phyloP scores from a whole-genome alignment of 2,888 invertebrate genomes.

The Opisthograptis luteolata region DNA sequence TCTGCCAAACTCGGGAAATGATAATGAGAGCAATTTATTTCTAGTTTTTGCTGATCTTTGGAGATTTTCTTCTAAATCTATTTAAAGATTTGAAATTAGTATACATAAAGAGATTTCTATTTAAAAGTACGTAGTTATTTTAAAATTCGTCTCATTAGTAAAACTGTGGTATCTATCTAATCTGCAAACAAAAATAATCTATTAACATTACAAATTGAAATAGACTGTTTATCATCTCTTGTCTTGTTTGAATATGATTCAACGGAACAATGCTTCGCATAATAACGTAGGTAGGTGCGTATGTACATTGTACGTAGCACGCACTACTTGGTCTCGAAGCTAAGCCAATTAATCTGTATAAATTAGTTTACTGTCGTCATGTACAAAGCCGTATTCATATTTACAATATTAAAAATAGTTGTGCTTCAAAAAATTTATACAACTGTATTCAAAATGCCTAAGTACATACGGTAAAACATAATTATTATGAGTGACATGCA shows the following conservation, averaged over 20 bases:
- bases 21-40: conserved; percentile 70
- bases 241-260: neutral
- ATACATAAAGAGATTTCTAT: too few relatives aligned
- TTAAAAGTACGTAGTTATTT: too few relatives aligned
- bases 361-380: neutral
- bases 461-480: too few relatives aligned
- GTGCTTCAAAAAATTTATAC: too few relatives aligned
- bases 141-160: too few relatives aligned
- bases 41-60: conserved; percentile 37
- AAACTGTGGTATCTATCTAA: too few relatives aligned
- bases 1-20: conserved; percentile 73
- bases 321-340: neutral
- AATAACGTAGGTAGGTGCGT: neutral
- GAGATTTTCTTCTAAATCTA: conserved; percentile 23
- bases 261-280: neutral
- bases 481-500: too few relatives aligned
- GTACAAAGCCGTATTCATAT: neutral
- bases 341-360: neutral
- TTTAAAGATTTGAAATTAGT: neutral
- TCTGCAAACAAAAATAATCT: too few relatives aligned
- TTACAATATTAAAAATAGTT: too few relatives aligned
- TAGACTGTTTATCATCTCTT: too few relatives aligned
- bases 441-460: too few relatives aligned
- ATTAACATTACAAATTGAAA: too few relatives aligned
- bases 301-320: neutral